Evolutionary conservation across 2,888 invertebrate species (phyloP), one percentile per base, ranked within the genome.

Genomic region (Melinaea menophilus): DNA sequence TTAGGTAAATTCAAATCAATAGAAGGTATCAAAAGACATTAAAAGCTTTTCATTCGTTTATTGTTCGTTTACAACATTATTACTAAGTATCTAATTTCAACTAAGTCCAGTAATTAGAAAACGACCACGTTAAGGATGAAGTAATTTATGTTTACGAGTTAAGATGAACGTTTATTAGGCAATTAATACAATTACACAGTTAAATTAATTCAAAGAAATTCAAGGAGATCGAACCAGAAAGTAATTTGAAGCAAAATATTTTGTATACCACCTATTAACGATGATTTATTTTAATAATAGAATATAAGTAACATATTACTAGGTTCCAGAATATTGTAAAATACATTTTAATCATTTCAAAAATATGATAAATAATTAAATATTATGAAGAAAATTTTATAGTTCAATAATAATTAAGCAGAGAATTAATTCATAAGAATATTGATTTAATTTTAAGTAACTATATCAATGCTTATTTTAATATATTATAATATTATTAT

Each of bases 141-240:
- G 51, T 51, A 11, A 51, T 51, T 51, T 51, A 51, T 51, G 51
- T 51, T 51, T 51, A 51, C 51, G 51, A 51, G 51, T 22, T 51
- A 51, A 51, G 31, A 51, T 31, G 31, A 51, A 51, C 31, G 31
- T 31, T 51, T 51, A 51, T 51, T 22, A 51, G 11, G 51, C 31
- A 51, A 31, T 51, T 5, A 51, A 51, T 31, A 51, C 51, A 51
- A 51, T 51, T 51, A 51, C 3, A 51, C 51, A 31, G 51, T 51
- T 31, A 22, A 51, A 51, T 51, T 51, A 51, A 31, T 31, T 51
- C 51, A 51, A n/a, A 51, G 51, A 51, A 5, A 51, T 51, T 31
- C 31, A 51, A 51, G 31, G 31, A 51, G 31, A 51, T 51, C 48
- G 22, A 22, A 31, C 51, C 13, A 22, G 31, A 11, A 51, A n/a